Evolutionary conservation across 1,140 invertebrate genomes (phyloP), one percentile per base, ranked within the genome.

Genomic region (silkworm (Bombyx mori)): DNA sequence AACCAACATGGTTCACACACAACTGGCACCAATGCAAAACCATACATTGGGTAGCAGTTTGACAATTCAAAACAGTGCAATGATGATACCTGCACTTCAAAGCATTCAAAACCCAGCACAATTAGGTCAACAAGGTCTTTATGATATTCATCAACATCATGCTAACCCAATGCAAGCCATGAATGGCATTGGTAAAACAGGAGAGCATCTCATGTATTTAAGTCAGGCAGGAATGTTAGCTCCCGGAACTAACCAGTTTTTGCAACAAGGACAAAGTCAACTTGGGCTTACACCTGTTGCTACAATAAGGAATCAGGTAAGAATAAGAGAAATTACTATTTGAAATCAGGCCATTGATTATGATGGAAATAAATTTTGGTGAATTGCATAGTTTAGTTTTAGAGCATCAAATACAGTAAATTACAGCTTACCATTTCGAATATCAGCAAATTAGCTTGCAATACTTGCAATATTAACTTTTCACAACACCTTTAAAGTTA

Each of bases 161-260:
- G 79, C 71, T 1, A 85, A 74, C 60, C 77, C 82, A 48, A 88
- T 90, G 71, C 86, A 88, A 69, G 80, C 80, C 56, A 89, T 90
- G 54, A 86, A 92, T 89, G 91, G 89, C 56, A 89, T 89, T 66
- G 89, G 86, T 35, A 91, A 91, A 68, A 90, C 88, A 66, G 82
- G 89, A 61, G 90, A 93, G 73, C 92, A 92, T 69, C 81, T 92
- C 46, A 90, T 93, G 79, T 93, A 92, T 75, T 88, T 92, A 56
- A 91, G 91, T 76, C 92, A 92, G 72, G 90, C 91, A 73, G 89
- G 90, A 46, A 89, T 92, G 69, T 84, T 91, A 65, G 90, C 90
- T 69, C 89, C 90, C 68, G 90, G 90, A 22, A 88, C 91, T n/a
- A 90, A 91, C 68, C 91, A 92, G 65, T 91, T 90, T 71, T 82